Evolutionary conservation across 2,888 invertebrate genomes (phyloP).

Genomic region (Tyria jacobaeae): DNA sequence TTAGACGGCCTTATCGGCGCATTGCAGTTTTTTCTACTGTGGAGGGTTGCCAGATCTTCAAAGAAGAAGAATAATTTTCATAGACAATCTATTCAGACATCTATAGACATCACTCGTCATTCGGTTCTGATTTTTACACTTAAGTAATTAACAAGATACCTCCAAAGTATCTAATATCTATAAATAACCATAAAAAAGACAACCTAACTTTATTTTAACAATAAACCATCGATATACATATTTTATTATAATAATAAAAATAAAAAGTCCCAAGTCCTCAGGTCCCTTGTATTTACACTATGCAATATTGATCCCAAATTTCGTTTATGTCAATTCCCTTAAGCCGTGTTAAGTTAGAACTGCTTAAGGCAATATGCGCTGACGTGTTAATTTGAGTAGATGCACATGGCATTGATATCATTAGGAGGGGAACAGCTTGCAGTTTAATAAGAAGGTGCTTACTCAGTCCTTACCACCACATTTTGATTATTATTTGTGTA

Average conservation of each 20-base stretch:
- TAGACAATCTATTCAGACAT: background rate
- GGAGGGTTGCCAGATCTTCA: background rate
- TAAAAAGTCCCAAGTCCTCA: background rate
- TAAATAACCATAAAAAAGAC: background rate
- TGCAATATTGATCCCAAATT: conserved; percentile 37
- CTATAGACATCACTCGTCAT: too few relatives aligned
- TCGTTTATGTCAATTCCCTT: conserved; percentile 23
- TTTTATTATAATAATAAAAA: background rate
- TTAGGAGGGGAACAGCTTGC: conserved; percentile 18
- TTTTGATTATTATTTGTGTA: background rate
- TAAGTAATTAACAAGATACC: background rate
- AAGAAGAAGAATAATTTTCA: background rate
- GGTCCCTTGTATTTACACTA: background rate
- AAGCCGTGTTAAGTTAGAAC: conserved; percentile 19
- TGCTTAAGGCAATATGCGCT: conserved; percentile 37
- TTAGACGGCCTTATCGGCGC: background rate
- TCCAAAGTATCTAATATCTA: background rate
- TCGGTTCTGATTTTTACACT: too few relatives aligned
- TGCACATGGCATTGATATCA: conserved; percentile 34
- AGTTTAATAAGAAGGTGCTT: conserved; percentile 12
- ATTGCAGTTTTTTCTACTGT: background rate
- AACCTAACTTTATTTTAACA: background rate
- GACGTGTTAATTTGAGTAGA: conserved; percentile 39
- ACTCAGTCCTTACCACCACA: background rate
- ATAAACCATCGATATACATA: too few relatives aligned